Conservation (phyloP, 2,888 invertebrate genomes). For the Apotomis turbidana region DNA sequence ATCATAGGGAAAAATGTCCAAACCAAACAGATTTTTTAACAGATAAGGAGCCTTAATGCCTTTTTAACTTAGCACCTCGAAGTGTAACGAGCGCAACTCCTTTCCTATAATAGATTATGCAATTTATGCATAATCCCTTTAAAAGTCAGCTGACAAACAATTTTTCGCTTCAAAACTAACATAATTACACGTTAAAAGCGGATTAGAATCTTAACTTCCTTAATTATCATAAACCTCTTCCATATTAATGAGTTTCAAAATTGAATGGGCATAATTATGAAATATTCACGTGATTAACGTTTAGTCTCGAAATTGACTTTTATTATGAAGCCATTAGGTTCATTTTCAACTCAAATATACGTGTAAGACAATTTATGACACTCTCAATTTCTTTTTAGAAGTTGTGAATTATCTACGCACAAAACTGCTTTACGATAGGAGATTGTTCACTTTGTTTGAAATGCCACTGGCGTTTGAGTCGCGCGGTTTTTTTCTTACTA, state of each 20-base stretch:
- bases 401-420: conserved; percentile 5
- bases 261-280: conserved; percentile 17
- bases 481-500: too few species aligned
- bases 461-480: not conserved
- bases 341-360: not conserved
- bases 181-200: not conserved
- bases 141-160: not conserved
- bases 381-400: conserved; percentile 33
- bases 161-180: not conserved
- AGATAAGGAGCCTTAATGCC: too few species aligned
- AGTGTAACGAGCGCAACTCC: too few species aligned
- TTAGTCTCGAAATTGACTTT: not conserved
- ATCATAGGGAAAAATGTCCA: too few species aligned
- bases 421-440: not conserved
- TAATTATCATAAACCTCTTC: not conserved
- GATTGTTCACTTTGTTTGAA: not conserved
- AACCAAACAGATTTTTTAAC: too few species aligned
- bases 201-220: not conserved
- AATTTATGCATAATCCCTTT: not conserved
- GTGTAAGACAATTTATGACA: conserved; percentile 16
- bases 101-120: too few species aligned
- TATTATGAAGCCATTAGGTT: conserved; percentile 12
- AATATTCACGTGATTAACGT: not conserved
- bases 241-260: conserved; percentile 12
- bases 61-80: too few species aligned